A percentile compares a stretch with the other conserved stretches of the same genome.
Evolutionary conservation across 2,113 vertebrate genomes (phyloP).

Genomic region (Rhineura floridana): DNA sequence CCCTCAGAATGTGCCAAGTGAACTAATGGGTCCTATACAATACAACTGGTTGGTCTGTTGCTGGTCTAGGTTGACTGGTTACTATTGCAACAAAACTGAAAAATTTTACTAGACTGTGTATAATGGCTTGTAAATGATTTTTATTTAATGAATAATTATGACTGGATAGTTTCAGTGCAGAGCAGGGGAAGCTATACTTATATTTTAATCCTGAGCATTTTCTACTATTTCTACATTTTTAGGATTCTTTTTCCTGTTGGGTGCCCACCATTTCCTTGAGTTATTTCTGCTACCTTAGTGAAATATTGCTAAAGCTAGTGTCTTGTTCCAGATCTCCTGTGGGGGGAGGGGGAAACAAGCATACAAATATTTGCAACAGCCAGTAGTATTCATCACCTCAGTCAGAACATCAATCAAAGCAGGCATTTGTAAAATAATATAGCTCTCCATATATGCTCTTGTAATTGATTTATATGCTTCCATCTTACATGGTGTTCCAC

Average conservation of each 20-base stretch:
- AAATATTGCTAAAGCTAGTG: slow-evolving; percentile 5
- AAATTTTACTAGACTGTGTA: not conserved
- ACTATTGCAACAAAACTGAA: not conserved
- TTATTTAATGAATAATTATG: not conserved
- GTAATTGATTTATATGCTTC: slow-evolving; percentile 19
- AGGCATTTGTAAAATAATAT: slow-evolving; percentile 28
- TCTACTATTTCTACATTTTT: not conserved
- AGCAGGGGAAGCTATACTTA: not conserved
- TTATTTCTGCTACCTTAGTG: slow-evolving; percentile 1
- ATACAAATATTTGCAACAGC: not conserved
- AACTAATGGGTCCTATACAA: not conserved
- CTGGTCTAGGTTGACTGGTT: not conserved
- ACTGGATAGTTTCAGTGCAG: not conserved
- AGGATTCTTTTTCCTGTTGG: not conserved
- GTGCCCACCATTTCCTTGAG: not conserved
- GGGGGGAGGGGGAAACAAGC: not conserved
- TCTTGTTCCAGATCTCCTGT: not conserved
- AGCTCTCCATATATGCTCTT: slow-evolving; percentile 14
- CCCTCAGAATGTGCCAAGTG: not conserved
- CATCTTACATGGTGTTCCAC: not conserved
- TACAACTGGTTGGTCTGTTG: not conserved
- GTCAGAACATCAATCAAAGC: slow-evolving; percentile 6
- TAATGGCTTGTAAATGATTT: not conserved
- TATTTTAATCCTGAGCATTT: not conserved
- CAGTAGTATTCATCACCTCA: slow-evolving; percentile 16